Evolutionary conservation across 2,113 vertebrate species (phyloP).

Genomic region (Alouatta palliata): DNA sequence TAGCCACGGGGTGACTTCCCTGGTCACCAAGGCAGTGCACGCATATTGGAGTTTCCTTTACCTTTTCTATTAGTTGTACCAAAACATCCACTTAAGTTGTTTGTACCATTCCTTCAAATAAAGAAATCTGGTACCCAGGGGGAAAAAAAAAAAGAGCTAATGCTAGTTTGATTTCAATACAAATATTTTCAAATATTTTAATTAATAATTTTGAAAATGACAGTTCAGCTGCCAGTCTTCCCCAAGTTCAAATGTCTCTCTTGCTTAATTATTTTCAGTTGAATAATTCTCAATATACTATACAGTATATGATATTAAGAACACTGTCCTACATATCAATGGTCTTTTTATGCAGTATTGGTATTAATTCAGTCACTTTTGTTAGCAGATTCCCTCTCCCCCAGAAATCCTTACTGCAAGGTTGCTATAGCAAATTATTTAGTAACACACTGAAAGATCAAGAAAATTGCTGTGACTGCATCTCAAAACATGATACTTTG

Average conservation of each 20-base stretch:
- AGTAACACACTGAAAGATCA: conserved; percentile 53
- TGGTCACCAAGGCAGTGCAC: no score
- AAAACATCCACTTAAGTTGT: no score
- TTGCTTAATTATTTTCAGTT: conserved; percentile 19
- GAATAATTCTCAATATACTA: background rate
- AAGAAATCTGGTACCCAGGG: no score
- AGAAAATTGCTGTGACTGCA: conserved; percentile 63
- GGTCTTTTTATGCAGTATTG: conserved; percentile 48
- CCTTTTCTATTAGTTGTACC: no score
- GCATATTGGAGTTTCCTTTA: no score
- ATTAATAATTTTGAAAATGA: background rate
- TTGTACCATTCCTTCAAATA: no score
- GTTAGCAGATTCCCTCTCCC: conserved; percentile 25
- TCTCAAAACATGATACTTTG: conserved; percentile 32
- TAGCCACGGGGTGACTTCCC: no score
- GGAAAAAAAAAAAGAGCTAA: background rate
- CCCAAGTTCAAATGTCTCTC: background rate
- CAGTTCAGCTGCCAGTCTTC: background rate
- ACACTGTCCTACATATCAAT: background rate
- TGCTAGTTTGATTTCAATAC: background rate
- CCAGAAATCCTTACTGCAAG: conserved; percentile 42
- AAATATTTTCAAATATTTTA: background rate
- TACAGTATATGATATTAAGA: background rate
- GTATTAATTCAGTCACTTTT: conserved; percentile 43
- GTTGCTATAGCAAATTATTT: conserved; percentile 66